Conservation (phyloP, 2,797 vertebrate genomes). For the Sebastes steindachneri region DNA sequence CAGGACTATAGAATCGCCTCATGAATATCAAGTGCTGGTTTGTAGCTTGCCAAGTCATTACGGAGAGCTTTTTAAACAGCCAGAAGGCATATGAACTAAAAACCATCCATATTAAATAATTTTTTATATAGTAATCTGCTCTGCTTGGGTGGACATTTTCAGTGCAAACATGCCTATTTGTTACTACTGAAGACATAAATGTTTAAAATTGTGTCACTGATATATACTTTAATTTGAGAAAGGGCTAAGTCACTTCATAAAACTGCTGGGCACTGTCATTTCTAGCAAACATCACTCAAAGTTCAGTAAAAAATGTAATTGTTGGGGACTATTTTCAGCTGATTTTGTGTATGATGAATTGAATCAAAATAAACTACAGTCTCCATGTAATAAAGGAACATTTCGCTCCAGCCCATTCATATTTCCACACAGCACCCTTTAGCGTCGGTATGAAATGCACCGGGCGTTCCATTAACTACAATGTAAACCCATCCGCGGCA, state of each 20-base stretch:
- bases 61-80: slow-evolving; percentile 38
- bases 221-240: background rate
- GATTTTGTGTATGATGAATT: background rate
- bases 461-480: no score
- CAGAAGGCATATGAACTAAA: slow-evolving; percentile 33
- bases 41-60: slow-evolving; percentile 52
- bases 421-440: no score
- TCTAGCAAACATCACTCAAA: background rate
- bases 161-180: background rate
- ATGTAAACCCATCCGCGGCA: no score
- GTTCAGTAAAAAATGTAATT: background rate
- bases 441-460: no score
- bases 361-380: background rate
- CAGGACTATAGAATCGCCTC: slow-evolving; percentile 15
- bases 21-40: slow-evolving; percentile 44
- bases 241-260: background rate
- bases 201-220: background rate
- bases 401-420: background rate
- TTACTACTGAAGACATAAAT: background rate
- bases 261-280: background rate
- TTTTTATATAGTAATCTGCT: slow-evolving; percentile 7
- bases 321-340: background rate
- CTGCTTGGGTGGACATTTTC: background rate
- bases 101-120: slow-evolving; percentile 15
- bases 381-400: background rate